Conservation (phyloP, 2,888 invertebrate genomes). For the Phania funesta region DNA sequence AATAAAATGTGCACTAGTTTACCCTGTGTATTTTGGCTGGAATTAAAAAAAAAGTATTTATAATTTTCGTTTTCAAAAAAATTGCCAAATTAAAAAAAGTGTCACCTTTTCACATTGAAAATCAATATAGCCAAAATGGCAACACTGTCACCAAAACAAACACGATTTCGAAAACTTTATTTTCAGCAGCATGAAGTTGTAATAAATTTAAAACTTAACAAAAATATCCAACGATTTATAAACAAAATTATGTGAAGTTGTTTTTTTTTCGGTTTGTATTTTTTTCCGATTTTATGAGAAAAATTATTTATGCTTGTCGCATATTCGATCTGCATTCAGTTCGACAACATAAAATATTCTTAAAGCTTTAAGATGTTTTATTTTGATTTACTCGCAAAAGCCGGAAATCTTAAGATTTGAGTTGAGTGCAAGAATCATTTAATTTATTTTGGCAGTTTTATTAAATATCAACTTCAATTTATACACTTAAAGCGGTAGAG, state of each 20-base stretch:
- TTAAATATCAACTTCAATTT: background rate
- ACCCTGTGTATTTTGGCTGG: too few species aligned
- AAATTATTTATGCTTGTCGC: slow-evolving; percentile 56
- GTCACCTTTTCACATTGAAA: too few species aligned
- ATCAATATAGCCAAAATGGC: too few species aligned
- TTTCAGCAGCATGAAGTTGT: slow-evolving; percentile 21
- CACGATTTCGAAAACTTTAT: slow-evolving; percentile 26
- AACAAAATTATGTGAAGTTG: background rate
- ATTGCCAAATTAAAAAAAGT: too few species aligned
- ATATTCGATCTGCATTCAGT: slow-evolving; percentile 50
- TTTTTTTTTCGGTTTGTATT: background rate
- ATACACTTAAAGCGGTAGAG: background rate
- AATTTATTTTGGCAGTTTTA: background rate
- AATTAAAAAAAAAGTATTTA: too few species aligned
- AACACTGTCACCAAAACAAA: background rate
- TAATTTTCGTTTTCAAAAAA: too few species aligned
- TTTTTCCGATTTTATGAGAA: slow-evolving; percentile 48
- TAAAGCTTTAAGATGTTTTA: slow-evolving; percentile 14
- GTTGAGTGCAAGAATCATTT: slow-evolving; percentile 39
- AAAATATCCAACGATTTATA: slow-evolving; percentile 1
- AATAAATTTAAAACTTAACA: slow-evolving; percentile 12
- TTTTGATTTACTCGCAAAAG: too few species aligned
- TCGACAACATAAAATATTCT: slow-evolving; percentile 17
- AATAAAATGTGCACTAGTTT: too few species aligned
- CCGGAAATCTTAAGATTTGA: slow-evolving; percentile 57